These are phyloP conservation scores for Argyrosomus japonicus DNA, from an alignment of 2,113 vertebrate species.

Conservation along the genomic window DNA sequence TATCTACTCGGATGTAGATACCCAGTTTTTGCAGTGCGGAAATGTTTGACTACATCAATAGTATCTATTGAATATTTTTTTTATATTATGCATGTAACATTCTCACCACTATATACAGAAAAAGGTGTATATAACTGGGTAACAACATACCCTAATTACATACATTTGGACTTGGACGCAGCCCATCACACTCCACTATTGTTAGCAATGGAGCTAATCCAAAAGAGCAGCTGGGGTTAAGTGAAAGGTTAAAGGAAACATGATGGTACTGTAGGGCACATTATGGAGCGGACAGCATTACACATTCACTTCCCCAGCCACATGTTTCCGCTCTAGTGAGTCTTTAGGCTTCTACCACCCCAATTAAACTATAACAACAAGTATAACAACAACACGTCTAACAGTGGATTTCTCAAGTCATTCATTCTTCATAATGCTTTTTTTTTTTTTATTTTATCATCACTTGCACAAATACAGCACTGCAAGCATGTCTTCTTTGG, in stretches of 20 bases:
- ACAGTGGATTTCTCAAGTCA: constrained; percentile 40
- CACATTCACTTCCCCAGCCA: constrained; percentile 35
- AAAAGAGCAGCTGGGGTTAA: constrained; percentile 13
- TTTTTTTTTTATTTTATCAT: constrained; percentile 47
- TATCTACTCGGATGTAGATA: no score
- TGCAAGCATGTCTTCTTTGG: constrained; percentile 68
- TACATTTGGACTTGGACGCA: constrained; percentile 6
- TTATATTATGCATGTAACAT: background rate
- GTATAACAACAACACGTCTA: constrained; percentile 45
- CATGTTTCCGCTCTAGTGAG: constrained; percentile 37
- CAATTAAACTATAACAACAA: constrained; percentile 65
- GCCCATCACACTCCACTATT: background rate
- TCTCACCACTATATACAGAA: background rate
- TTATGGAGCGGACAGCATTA: constrained; percentile 39
- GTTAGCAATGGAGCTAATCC: constrained; percentile 8
- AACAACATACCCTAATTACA: background rate
- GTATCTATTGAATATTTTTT: background rate
- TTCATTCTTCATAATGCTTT: constrained; percentile 54
- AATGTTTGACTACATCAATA: background rate
- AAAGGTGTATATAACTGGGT: background rate
- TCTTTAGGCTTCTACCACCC: constrained; percentile 37
- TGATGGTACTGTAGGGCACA: constrained; percentile 32
- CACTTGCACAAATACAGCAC: constrained; percentile 62
- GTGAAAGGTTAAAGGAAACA: constrained; percentile 33
- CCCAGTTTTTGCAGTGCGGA: no score